Evolutionary conservation across 2,113 vertebrate species (phyloP), one percentile per base, ranked within the genome.

Genomic region (Dicentrarchus labrax): DNA sequence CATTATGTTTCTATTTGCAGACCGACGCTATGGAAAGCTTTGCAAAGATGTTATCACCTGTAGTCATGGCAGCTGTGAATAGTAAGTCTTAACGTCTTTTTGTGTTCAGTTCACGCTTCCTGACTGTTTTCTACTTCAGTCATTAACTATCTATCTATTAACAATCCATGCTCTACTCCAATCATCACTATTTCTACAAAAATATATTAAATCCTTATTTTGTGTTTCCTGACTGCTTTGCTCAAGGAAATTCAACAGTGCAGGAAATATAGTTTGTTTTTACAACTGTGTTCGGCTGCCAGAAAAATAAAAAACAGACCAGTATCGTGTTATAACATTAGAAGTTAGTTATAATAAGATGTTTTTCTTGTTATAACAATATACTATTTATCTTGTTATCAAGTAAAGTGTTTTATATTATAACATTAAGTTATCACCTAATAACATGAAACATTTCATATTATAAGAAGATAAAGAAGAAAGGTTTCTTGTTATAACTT

Each of bases 1-100:
- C 11, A 15, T 45, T 43, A 21, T 1, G 10, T 50, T 84, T 65
- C 16, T 84, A 6, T 81, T 76, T 88, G 38, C 84, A 95, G 94
- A 93, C 77, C 0, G 69, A 59, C 11, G 0, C 13, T 24, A 39
- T 95, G 62, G 60, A 92, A 82, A 30, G 0, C 0, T 0, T 53
- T 0, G 6, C 36, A 0, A 53, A 3, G 47, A 1, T 0, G 0
- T 86, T 39, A 3, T 2, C 86, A 0, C 1, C 3, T 0, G 0
- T 24, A 0, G 41, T 15, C 3, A 5, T 94, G 50, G 1, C 8
- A 0, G 12, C 57, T 41, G 3, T 95, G 8, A 94, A 94, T 6
- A 0, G 95, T 95, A 68, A 87, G 91, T 84, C 12, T 22, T 8
- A 11, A 15, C 10, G 45, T 38, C 2, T 24, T 41, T 74, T 30